Evolutionary conservation across 2,113 vertebrate species (phyloP).

Genomic region (Eclectus roratus): DNA sequence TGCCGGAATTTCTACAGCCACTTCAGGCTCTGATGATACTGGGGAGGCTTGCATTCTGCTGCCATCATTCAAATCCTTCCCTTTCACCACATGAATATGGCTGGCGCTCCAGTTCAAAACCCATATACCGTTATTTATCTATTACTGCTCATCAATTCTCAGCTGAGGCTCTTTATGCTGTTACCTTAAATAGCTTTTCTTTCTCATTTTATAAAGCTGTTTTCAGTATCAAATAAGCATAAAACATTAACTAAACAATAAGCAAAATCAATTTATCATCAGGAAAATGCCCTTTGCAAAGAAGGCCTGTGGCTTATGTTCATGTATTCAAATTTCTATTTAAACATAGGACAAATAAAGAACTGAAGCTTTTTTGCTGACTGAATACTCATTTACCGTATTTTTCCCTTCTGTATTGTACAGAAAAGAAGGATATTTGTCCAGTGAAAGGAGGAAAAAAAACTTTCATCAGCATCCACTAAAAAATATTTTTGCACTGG

Average conservation of each 20-base stretch:
- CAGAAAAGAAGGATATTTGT: neutral
- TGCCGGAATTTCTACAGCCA: conserved; percentile 52
- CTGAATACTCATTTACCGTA: neutral
- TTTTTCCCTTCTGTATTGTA: neutral
- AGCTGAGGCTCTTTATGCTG: conserved; percentile 37
- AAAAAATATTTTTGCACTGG: conserved; percentile 22
- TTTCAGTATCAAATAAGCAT: conserved; percentile 69
- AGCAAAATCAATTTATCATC: conserved; percentile 17
- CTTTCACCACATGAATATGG: conserved; percentile 38
- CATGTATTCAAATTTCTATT: neutral
- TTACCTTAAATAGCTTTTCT: conserved; percentile 75
- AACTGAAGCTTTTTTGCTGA: neutral
- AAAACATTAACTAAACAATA: conserved; percentile 57
- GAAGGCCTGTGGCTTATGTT: neutral
- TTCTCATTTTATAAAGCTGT: conserved; percentile 61
- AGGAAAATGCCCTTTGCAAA: neutral
- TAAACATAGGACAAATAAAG: neutral
- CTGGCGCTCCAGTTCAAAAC: conserved; percentile 67
- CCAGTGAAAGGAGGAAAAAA: neutral
- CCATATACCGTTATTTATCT: conserved; percentile 47
- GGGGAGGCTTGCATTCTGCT: conserved; percentile 39
- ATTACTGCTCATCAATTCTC: conserved; percentile 11
- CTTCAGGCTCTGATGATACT: conserved; percentile 24
- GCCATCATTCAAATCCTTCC: conserved; percentile 30
- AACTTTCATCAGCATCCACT: neutral